These are phyloP conservation scores for Conops quadrifasciatus DNA, from an alignment of 2,888 invertebrate species.

Conservation along the genomic window DNA sequence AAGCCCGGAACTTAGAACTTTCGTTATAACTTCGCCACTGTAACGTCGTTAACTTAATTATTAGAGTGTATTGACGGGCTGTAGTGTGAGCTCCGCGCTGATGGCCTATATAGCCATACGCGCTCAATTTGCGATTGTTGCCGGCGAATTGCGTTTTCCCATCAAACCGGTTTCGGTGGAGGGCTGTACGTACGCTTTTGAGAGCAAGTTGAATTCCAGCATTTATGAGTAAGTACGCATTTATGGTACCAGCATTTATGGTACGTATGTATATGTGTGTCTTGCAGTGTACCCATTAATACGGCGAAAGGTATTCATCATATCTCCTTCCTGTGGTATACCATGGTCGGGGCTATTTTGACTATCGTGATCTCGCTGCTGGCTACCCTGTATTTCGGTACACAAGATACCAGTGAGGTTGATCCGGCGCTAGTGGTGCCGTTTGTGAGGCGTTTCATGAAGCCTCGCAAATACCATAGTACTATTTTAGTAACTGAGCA, in stretches of 20 bases:
- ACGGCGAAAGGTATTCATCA: slow-evolving; percentile 63
- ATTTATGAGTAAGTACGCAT: slow-evolving; percentile 39
- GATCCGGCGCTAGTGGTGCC: slow-evolving; percentile 73
- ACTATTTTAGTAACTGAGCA: slow-evolving; percentile 34
- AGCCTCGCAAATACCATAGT: slow-evolving; percentile 47
- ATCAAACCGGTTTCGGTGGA: slow-evolving; percentile 51
- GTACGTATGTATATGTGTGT: not conserved
- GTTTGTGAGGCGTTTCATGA: slow-evolving; percentile 68
- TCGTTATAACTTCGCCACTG: not conserved
- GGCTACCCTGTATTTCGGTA: slow-evolving; percentile 69
- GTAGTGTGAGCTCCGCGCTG: slow-evolving; percentile 69
- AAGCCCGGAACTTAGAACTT: slow-evolving; percentile 38
- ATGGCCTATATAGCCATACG: slow-evolving; percentile 75
- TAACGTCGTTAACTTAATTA: not conserved
- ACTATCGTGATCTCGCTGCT: slow-evolving; percentile 70
- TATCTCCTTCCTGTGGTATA: slow-evolving; percentile 78
- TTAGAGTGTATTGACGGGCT: slow-evolving; percentile 75
- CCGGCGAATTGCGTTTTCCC: slow-evolving; percentile 66
- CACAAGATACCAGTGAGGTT: slow-evolving; percentile 67
- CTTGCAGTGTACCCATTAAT: not conserved
- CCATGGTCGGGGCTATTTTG: slow-evolving; percentile 70
- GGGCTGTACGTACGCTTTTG: slow-evolving; percentile 49
- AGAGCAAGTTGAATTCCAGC: slow-evolving; percentile 43
- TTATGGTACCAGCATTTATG: too few relatives aligned
- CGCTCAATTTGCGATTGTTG: slow-evolving; percentile 74